Base-by-base conservation (phyloP, 2,888 invertebrate species). In the Phaonia tiefii region DNA sequence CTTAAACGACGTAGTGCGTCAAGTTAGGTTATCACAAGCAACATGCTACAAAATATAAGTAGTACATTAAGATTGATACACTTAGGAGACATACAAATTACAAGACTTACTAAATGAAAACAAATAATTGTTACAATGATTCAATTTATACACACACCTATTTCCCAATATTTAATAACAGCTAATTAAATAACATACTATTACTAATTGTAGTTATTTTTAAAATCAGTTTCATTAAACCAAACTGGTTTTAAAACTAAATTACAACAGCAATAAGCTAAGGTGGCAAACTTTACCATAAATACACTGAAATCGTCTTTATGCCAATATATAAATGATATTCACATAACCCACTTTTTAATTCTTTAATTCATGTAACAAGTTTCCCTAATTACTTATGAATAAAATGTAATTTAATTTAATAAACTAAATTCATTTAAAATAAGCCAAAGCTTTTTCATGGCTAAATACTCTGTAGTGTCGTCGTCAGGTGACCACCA, bases 71-170 rank as follows among this genome's bases (percentile, higher is more conserved):
- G n/a, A n/a, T n/a, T n/a, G n/a, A 77, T 70, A 31, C 8, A 31
- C 8, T 69, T 77, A 83, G 80, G 74, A 77, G 71, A 74, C 75
- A 71, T 51, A 37, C 46, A 77, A 37, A 70, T 74, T 71, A 77
- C 70, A 80, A 80, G 80, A 80, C 80, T 80, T 77, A 75, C 65
- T 37, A 54, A 20, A 25, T 25, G 15, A 46, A 13, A 44, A 44
- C 17, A n/a, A 15, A 15, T 3, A 54, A 25, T 54, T 54, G 49
- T 54, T 54, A 54, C 25, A 54, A 54, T 25, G 54, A 22, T 22
- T 25, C 13, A 54, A 54, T 54, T 54, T 7, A 51, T 10, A 44
- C 10, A 44, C 44, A 44, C 22, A 25, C 10, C 3, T 31, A 31
- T 31, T 31, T 22, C 54, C 54, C 25, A 54, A 7, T 54, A 25